Evolutionary conservation across 2,113 vertebrate genomes (phyloP).

Genomic region (cattle (Bos taurus)): ARS-UCD2.0 NC_037350.1:20458501-20459000

Average conservation of each 20-base stretch:
- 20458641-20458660: background rate
- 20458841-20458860: background rate
- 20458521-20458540: background rate
- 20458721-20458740: background rate
- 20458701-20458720: background rate
- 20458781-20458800: background rate
- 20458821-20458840: background rate
- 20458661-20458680: too few species aligned
- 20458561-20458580: background rate
- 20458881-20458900: background rate
- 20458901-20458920: slow-evolving; percentile 36
- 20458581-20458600: background rate
- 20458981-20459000: background rate
- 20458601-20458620: background rate
- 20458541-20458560: background rate
- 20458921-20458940: slow-evolving; percentile 41
- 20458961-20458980: background rate
- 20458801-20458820: background rate
- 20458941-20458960: background rate
- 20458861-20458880: background rate
- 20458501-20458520: background rate
- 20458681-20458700: background rate
- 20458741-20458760: background rate
- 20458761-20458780: background rate
- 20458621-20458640: background rate